These are phyloP conservation scores for Colius striatus DNA, from an alignment of 2,113 vertebrate species.

Conservation along the genomic window DNA sequence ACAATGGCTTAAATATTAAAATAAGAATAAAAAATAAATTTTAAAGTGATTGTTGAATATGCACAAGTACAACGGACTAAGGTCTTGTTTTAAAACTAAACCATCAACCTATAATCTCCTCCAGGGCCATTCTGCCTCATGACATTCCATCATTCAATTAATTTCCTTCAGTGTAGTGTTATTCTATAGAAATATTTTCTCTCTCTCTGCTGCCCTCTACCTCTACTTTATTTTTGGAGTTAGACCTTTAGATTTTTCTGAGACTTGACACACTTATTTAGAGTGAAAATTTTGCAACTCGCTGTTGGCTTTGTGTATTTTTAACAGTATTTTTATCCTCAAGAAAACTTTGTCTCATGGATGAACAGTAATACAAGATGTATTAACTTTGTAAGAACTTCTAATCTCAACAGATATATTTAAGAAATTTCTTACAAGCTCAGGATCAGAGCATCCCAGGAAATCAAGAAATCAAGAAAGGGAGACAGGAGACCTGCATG, in stretches of 20 bases:
- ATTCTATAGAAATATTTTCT: background rate
- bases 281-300: background rate
- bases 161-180: background rate
- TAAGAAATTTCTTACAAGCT: background rate
- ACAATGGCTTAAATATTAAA: background rate
- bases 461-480: too few relatives aligned
- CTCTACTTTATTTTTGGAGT: background rate
- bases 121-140: background rate
- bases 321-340: background rate
- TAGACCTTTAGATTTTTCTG: background rate
- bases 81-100: background rate
- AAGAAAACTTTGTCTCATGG: background rate
- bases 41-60: background rate
- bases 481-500: too few relatives aligned
- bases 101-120: rapidly evolving
- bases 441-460: too few relatives aligned
- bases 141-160: background rate
- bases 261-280: background rate
- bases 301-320: background rate
- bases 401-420: background rate
- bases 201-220: background rate
- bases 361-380: background rate
- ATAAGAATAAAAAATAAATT: background rate
- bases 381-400: background rate
- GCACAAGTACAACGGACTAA: background rate